phyloP scores from a whole-genome alignment of 2,113 vertebrate species.

The Engraulis encrasicolus region DNA sequence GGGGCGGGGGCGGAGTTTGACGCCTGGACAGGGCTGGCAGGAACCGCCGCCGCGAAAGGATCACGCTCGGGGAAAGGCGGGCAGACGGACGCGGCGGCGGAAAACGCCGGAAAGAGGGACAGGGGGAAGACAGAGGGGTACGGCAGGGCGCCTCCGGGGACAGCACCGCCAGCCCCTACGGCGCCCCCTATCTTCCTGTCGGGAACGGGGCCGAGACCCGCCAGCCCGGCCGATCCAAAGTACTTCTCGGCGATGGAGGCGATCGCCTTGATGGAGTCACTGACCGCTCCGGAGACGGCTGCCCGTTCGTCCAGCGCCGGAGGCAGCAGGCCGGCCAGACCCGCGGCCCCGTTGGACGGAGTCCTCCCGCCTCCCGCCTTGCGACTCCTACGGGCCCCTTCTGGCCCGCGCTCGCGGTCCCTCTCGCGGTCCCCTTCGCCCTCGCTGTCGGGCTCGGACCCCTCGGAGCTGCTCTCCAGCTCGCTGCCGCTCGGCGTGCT shows the following conservation, averaged over 20 bases:
- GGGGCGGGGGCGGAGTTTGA: slow-evolving; percentile 65
- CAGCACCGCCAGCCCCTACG: too few relatives aligned
- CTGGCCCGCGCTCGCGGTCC: slow-evolving; percentile 93
- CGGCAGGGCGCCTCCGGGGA: slow-evolving; percentile 76
- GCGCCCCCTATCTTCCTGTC: slow-evolving; percentile 89
- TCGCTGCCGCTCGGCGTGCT: slow-evolving; percentile 99
- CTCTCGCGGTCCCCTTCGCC: slow-evolving; percentile 97
- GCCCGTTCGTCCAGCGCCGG: slow-evolving; percentile 94
- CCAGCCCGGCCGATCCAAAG: slow-evolving; percentile 97
- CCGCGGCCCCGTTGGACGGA: not conserved
- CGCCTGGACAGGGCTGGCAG: slow-evolving; percentile 83
- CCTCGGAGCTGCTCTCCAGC: slow-evolving; percentile 91
- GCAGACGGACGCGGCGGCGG: slow-evolving; percentile 87
- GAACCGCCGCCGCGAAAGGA: slow-evolving; percentile 82
- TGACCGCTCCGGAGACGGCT: slow-evolving; percentile 96
- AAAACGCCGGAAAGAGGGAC: slow-evolving; percentile 98
- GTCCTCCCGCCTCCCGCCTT: slow-evolving; percentile 89
- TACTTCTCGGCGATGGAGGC: slow-evolving; percentile 99
- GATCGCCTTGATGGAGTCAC: slow-evolving; percentile 99
- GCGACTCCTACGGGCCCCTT: slow-evolving; percentile 91
- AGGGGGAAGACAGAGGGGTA: slow-evolving; percentile 98
- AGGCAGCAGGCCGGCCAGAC: slow-evolving; percentile 80
- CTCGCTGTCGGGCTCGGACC: slow-evolving; percentile 98
- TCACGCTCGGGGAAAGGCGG: slow-evolving; percentile 92
- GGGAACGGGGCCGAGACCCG: slow-evolving; percentile 82